Percentiles rank a stretch among this genome's conserved stretches.
Conservation (phyloP, 2,888 invertebrate genomes). For the Parasteatoda lunata region DNA sequence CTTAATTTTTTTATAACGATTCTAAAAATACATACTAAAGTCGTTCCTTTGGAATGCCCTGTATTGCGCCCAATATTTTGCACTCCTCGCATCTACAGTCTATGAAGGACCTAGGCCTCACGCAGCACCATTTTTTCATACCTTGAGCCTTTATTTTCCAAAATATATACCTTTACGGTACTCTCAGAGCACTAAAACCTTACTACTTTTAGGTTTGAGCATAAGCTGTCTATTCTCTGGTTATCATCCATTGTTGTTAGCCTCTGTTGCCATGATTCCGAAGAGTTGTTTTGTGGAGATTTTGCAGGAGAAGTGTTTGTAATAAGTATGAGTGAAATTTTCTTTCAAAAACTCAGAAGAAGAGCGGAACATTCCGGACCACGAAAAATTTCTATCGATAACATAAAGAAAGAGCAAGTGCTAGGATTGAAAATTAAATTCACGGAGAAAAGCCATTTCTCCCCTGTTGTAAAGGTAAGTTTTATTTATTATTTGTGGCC, state of each 20-base stretch:
- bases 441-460: conserved; percentile 28
- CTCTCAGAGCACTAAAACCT: background rate
- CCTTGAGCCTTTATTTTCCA: too few species aligned
- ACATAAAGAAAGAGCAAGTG: conserved; percentile 9
- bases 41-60: too few species aligned
- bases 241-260: conserved; percentile 26
- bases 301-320: conserved; percentile 81
- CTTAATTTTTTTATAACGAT: too few species aligned
- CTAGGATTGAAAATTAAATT: conserved; percentile 7
- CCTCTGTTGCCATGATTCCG: conserved; percentile 33
- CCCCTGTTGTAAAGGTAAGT: conserved; percentile 38
- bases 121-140: too few species aligned
- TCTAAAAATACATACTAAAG: too few species aligned
- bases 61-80: too few species aligned
- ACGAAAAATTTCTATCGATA: conserved; percentile 25
- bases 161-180: too few species aligned
- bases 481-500: background rate
- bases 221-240: conserved; percentile 45
- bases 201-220: conserved; percentile 33
- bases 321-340: conserved; percentile 72
- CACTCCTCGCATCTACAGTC: too few species aligned
- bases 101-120: too few species aligned
- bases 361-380: conserved; percentile 38
- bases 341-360: conserved; percentile 14
- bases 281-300: conserved; percentile 75